These are phyloP conservation scores for Mionectes macconnelli DNA, from an alignment of 2,113 vertebrate species.

Conservation along the genomic window DNA sequence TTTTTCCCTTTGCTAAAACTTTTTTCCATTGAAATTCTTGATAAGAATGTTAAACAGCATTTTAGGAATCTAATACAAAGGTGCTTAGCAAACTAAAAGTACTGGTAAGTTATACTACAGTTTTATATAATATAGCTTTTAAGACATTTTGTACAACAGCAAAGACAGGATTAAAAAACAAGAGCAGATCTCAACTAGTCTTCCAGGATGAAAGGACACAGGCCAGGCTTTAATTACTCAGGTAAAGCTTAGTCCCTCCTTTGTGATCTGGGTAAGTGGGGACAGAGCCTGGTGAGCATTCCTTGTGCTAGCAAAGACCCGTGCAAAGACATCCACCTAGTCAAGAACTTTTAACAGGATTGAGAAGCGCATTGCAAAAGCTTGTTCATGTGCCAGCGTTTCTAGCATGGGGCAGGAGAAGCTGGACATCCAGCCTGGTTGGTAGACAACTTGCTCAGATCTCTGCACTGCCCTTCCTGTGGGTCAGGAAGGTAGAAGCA, in stretches of 20 bases:
- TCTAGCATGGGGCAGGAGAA: accelerated
- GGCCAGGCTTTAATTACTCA: not conserved
- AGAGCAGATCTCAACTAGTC: not conserved
- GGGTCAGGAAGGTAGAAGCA: not conserved
- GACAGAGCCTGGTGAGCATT: not conserved
- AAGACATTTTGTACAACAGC: not conserved
- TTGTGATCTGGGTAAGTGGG: not conserved
- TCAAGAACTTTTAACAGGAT: not conserved
- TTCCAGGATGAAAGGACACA: not conserved
- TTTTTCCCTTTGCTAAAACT: no score
- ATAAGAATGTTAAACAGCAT: no score
- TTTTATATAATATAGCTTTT: no score
- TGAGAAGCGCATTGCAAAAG: not conserved
- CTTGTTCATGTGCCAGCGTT: not conserved
- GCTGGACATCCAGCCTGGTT: not conserved
- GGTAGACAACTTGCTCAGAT: not conserved
- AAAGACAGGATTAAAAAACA: not conserved
- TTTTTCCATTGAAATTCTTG: no score
- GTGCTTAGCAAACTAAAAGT: no score
- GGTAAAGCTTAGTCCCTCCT: not conserved
- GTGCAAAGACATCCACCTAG: not conserved
- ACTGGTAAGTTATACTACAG: no score
- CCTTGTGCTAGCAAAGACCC: not conserved
- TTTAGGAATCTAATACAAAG: no score
- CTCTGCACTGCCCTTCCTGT: not conserved